phyloP scores from a whole-genome alignment of 1,140 invertebrate species.

The Drosophila sucinea region DNA sequence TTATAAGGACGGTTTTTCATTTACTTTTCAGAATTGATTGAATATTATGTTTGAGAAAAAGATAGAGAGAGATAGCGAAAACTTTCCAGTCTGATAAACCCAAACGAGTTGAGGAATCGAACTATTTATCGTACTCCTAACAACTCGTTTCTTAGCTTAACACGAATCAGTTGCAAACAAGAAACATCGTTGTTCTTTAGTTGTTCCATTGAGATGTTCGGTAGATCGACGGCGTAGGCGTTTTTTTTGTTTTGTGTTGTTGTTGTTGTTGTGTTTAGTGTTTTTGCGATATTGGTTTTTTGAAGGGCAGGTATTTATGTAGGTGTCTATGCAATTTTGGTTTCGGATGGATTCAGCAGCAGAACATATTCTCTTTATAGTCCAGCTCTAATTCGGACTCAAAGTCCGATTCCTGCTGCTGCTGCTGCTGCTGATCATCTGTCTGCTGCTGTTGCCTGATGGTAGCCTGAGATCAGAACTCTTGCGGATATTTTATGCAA shows the following conservation, averaged over 20 bases:
- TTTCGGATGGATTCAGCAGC: constrained; percentile 58
- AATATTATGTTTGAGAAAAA: constrained; percentile 16
- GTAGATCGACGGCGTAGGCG: constrained; percentile 64
- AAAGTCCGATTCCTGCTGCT: constrained; percentile 51
- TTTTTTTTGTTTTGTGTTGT: background rate
- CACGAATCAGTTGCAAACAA: constrained; percentile 83
- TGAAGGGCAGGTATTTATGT: constrained; percentile 28
- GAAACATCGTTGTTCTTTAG: constrained; percentile 66
- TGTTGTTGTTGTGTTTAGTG: background rate
- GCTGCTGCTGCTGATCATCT: constrained; percentile 34
- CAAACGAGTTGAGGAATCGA: constrained; percentile 71
- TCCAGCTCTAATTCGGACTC: constrained; percentile 61
- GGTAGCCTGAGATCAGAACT: constrained; percentile 83
- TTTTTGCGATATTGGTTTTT: background rate
- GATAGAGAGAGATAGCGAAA: no score
- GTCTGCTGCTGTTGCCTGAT: constrained; percentile 63
- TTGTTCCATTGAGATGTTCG: constrained; percentile 52
- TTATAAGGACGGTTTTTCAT: background rate
- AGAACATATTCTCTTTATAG: constrained; percentile 71
- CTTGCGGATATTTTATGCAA: constrained; percentile 83
- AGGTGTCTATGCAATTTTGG: constrained; percentile 29
- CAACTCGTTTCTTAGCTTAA: constrained; percentile 79
- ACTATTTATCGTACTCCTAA: constrained; percentile 21
- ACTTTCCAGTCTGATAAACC: constrained; percentile 79
- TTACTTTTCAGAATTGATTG: constrained; percentile 7